Conservation (phyloP, 2,888 invertebrate species). For the Andrena marginata region DNA sequence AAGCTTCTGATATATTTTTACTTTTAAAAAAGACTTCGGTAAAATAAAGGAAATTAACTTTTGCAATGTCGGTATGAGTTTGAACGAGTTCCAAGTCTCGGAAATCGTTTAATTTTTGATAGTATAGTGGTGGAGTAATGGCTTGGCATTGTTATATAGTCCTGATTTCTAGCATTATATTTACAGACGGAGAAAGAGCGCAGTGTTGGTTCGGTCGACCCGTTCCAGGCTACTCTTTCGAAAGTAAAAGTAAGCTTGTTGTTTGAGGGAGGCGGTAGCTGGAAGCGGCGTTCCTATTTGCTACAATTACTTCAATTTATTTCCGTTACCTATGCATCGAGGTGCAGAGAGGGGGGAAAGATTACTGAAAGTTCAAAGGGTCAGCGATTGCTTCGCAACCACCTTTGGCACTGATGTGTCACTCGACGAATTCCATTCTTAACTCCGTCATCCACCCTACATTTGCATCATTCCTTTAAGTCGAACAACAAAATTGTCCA, state of each 20-base stretch:
- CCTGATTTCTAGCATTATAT: slow-evolving; percentile 15
- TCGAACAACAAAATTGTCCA: neutral
- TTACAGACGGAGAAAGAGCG: slow-evolving; percentile 32
- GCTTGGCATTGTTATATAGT: neutral
- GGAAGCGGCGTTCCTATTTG: slow-evolving; percentile 48
- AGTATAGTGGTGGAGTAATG: neutral
- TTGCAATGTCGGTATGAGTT: too few species aligned
- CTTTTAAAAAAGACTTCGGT: too few species aligned
- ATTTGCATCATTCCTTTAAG: neutral
- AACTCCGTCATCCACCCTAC: neutral
- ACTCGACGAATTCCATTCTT: neutral
- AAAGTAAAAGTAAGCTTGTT: slow-evolving; percentile 56
- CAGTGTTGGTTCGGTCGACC: slow-evolving; percentile 22
- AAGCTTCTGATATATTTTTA: too few species aligned
- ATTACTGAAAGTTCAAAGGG: neutral
- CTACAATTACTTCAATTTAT: slow-evolving; percentile 40
- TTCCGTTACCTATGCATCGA: slow-evolving; percentile 13
- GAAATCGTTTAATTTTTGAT: too few species aligned
- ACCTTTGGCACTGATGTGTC: neutral
- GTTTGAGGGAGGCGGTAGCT: slow-evolving; percentile 34
- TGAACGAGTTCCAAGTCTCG: too few species aligned
- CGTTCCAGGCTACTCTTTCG: slow-evolving; percentile 41
- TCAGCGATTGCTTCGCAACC: neutral
- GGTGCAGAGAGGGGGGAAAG: neutral
- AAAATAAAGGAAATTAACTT: too few species aligned